Evolutionary conservation across 2,797 vertebrate species (phyloP).

Genomic region (Calcarius lapponicus): DNA sequence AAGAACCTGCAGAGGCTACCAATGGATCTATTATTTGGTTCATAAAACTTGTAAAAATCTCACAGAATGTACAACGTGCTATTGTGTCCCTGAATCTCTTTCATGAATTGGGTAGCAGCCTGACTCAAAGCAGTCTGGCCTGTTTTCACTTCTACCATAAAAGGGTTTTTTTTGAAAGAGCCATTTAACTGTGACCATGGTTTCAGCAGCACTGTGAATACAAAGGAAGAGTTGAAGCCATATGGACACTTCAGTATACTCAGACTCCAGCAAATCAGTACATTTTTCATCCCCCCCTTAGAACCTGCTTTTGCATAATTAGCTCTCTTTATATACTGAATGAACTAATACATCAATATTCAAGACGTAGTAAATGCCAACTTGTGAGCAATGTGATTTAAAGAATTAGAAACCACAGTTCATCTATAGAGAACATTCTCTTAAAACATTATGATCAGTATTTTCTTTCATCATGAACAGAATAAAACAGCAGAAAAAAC

Average conservation of each 20-base stretch:
- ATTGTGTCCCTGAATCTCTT: conserved; percentile 80
- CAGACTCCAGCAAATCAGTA: conserved; percentile 27
- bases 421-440: neutral
- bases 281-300: neutral
- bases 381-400: neutral
- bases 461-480: neutral
- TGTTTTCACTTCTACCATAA: conserved; percentile 74
- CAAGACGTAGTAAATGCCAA: conserved; percentile 2
- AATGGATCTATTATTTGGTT: conserved; percentile 75
- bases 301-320: conserved; percentile 56
- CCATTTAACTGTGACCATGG: conserved; percentile 79
- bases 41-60: conserved; percentile 74
- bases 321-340: conserved; percentile 59
- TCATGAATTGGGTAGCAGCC: conserved; percentile 76
- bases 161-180: conserved; percentile 73
- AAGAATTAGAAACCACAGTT: neutral
- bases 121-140: conserved; percentile 74
- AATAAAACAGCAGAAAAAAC: neutral
- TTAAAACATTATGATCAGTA: neutral
- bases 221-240: conserved; percentile 67
- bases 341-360: conserved; percentile 59
- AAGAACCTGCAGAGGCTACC: conserved; percentile 66
- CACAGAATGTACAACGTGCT: conserved; percentile 74
- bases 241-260: neutral
- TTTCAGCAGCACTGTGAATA: conserved; percentile 61